These are phyloP conservation scores for Neoniphon sammara DNA, from an alignment of 2,797 vertebrate species.

Conservation along the genomic window DNA sequence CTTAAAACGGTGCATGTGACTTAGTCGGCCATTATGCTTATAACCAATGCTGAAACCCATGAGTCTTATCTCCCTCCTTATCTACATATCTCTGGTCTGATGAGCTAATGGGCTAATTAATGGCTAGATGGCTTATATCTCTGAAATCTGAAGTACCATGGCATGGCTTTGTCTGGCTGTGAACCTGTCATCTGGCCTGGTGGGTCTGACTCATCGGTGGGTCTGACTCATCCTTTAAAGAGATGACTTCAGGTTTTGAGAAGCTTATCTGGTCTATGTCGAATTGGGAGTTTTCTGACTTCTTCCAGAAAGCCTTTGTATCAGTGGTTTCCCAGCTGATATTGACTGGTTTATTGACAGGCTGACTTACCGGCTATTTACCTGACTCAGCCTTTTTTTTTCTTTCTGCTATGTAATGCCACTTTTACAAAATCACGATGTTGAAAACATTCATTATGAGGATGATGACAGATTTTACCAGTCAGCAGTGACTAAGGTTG, in stretches of 20 bases:
- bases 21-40: no score
- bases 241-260: not conserved
- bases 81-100: not conserved
- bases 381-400: constrained; percentile 7
- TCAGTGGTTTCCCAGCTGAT: constrained; percentile 37
- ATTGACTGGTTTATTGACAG: constrained; percentile 34
- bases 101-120: not conserved
- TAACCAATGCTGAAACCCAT: no score
- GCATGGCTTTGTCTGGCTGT: not conserved
- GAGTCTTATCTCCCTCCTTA: no score
- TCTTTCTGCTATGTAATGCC: not conserved
- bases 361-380: not conserved
- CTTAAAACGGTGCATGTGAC: no score
- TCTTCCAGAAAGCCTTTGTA: constrained; percentile 29
- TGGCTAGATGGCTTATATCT: not conserved
- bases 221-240: constrained; percentile 1
- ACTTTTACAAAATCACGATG: not conserved
- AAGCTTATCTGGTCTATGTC: constrained; percentile 21
- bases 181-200: not conserved
- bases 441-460: not conserved
- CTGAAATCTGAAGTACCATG: not conserved
- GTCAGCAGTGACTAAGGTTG: not conserved
- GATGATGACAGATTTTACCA: not conserved
- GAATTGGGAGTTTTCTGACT: constrained; percentile 19
- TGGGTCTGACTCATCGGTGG: not conserved